These are phyloP conservation scores for Pterois miles DNA, from an alignment of 2,797 vertebrate species.

Conservation along the genomic window DNA sequence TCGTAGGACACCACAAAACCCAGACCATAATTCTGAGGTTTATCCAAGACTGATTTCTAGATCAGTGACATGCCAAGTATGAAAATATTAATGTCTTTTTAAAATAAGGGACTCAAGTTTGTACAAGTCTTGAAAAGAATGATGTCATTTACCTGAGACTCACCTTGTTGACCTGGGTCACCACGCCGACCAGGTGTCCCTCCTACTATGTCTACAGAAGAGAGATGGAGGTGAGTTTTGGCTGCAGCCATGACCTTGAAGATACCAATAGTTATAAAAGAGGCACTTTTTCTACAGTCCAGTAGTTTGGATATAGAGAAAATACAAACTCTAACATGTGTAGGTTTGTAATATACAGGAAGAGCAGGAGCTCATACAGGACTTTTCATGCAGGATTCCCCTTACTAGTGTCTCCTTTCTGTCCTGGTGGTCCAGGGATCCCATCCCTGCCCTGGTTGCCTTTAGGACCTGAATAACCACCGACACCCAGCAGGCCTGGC, in stretches of 20 bases:
- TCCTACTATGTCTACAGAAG: conserved; percentile 31
- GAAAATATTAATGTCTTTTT: background rate
- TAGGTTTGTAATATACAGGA: background rate
- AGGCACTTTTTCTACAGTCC: background rate
- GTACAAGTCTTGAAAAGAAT: background rate
- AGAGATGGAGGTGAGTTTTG: conserved; percentile 1
- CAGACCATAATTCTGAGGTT: background rate
- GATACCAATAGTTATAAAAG: background rate
- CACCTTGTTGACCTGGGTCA: conserved; percentile 82
- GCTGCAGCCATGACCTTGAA: background rate
- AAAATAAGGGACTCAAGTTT: background rate
- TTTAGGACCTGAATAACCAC: conserved; percentile 85
- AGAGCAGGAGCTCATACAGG: background rate
- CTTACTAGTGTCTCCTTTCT: conserved; percentile 85
- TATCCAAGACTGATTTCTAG: background rate
- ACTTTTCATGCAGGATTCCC: background rate
- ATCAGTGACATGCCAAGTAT: background rate
- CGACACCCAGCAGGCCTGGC: conserved; percentile 78
- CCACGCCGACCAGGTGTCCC: conserved; percentile 57
- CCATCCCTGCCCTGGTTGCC: conserved; percentile 89
- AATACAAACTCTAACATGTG: background rate
- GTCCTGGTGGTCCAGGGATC: conserved; percentile 89
- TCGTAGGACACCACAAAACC: background rate
- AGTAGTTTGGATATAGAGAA: background rate
- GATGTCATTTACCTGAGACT: conserved; percentile 38